Conservation (phyloP, 2,797 vertebrate species). For the Loriculus beryllinus region DNA sequence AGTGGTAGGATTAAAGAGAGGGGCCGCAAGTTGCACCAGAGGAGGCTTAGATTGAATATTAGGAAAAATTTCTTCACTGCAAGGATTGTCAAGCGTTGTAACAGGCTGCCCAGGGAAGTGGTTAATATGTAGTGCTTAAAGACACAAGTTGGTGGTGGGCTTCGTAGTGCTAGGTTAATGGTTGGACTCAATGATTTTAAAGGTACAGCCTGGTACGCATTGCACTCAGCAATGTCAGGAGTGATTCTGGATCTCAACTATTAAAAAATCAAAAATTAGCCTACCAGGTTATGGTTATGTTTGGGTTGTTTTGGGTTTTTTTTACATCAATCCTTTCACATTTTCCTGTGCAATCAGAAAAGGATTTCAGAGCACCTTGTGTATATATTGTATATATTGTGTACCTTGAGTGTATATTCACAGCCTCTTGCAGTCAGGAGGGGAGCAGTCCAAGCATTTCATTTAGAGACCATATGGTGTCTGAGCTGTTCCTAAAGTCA, state of each 20-base stretch:
- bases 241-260: not conserved
- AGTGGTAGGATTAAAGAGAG: not conserved
- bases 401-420: not conserved
- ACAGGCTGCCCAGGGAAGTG: not conserved
- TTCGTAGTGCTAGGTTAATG: not conserved
- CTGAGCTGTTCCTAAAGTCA: not conserved
- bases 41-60: not conserved
- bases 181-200: not conserved
- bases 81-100: not conserved
- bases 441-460: not conserved
- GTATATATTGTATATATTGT: not conserved
- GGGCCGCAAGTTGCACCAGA: not conserved
- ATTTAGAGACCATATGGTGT: accelerated
- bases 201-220: not conserved
- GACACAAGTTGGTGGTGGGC: not conserved
- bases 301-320: not conserved
- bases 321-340: accelerated
- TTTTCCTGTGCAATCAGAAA: not conserved
- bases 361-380: not conserved
- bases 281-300: not conserved
- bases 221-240: not conserved
- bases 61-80: not conserved
- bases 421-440: not conserved
- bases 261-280: not conserved
- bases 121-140: no score